Evolutionary conservation across 2,797 vertebrate genomes (phyloP).

Genomic region (Menidia menidia): DNA sequence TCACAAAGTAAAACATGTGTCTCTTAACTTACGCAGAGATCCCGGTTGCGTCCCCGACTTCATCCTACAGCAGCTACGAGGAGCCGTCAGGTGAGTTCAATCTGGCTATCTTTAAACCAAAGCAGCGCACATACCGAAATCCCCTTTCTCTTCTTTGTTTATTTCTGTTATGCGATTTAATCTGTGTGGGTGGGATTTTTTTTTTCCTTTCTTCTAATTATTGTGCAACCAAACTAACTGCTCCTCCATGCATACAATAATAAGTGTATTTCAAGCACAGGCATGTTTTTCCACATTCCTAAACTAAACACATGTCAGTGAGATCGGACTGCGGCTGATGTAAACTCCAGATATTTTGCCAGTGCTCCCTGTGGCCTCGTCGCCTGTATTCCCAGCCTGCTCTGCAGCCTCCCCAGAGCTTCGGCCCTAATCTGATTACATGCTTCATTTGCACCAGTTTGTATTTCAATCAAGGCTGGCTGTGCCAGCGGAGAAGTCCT

Average conservation of each 20-base stretch:
- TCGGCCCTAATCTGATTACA: slow-evolving; percentile 82
- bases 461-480: slow-evolving; percentile 77
- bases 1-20: neutral
- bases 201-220: neutral
- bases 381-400: slow-evolving; percentile 62
- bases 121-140: neutral
- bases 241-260: slow-evolving; percentile 8
- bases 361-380: slow-evolving; percentile 58
- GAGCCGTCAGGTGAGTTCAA: slow-evolving; percentile 89
- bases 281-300: slow-evolving; percentile 44
- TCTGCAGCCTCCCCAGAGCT: slow-evolving; percentile 59
- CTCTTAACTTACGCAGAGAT: slow-evolving; percentile 85
- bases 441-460: slow-evolving; percentile 84
- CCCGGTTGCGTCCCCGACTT: slow-evolving; percentile 90
- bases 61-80: slow-evolving; percentile 89
- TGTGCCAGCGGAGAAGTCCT: slow-evolving; percentile 53
- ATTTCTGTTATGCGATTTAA: neutral
- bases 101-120: neutral
- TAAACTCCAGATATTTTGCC: slow-evolving; percentile 74
- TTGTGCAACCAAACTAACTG: neutral
- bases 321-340: slow-evolving; percentile 61
- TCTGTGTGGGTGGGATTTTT: neutral
- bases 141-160: neutral
- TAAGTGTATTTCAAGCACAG: slow-evolving; percentile 12
- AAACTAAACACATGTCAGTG: slow-evolving; percentile 29